Evolutionary conservation across 2,797 vertebrate species (phyloP).

Genomic region (Falco cherrug): DNA sequence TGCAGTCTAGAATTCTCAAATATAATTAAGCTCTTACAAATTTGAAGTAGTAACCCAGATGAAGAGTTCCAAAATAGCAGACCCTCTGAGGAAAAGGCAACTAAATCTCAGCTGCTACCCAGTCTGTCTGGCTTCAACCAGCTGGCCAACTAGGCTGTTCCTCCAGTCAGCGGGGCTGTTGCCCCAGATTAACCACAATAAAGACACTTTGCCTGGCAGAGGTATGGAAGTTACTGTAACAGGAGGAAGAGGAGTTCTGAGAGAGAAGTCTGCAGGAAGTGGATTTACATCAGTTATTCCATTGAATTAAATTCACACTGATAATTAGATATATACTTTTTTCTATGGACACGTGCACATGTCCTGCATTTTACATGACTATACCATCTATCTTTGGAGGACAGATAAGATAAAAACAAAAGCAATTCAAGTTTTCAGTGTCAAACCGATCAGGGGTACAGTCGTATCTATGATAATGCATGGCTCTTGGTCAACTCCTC

Average conservation of each 20-base stretch:
- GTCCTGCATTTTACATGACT: neutral
- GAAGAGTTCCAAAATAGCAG: conserved; percentile 20
- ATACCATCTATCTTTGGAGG: neutral
- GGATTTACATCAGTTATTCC: neutral
- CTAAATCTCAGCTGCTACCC: conserved; percentile 13
- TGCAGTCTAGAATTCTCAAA: conserved; percentile 32
- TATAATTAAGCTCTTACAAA: conserved; percentile 23
- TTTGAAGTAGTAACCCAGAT: conserved; percentile 21
- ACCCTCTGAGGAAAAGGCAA: conserved; percentile 27
- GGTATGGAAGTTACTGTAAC: neutral
- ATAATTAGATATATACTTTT: neutral
- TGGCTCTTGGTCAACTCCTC: neutral
- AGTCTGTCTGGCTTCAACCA: conserved; percentile 10
- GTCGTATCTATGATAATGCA: neutral
- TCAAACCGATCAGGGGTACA: neutral
- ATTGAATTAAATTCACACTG: neutral
- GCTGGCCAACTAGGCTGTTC: conserved; percentile 5
- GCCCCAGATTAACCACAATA: neutral
- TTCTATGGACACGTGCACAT: rapidly evolving
- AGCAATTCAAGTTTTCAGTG: neutral
- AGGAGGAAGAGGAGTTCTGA: neutral
- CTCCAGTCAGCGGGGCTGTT: neutral
- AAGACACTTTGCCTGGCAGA: neutral
- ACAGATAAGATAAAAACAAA: neutral
- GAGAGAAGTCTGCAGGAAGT: neutral